Conservation (phyloP, 2,797 vertebrate genomes). For the Eospalax fontanierii region DNA sequence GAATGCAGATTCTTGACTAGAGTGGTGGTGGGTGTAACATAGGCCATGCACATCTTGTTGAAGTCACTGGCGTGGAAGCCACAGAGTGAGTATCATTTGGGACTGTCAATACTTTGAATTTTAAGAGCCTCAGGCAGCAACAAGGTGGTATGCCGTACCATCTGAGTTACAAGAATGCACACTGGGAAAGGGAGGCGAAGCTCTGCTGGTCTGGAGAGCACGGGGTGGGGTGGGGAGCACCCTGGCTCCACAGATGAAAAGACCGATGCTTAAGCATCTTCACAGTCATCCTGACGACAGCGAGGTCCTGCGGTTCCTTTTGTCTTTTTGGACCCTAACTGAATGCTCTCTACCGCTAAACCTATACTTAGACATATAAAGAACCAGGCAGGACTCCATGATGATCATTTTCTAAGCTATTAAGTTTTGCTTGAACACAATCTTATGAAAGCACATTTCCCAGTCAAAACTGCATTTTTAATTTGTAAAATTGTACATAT, state of each 20-base stretch:
- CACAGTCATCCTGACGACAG: no score
- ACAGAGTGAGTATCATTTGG: not conserved
- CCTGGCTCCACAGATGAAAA: not conserved
- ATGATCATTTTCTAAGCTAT: not conserved
- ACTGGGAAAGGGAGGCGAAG: not conserved
- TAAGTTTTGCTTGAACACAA: conserved; percentile 23
- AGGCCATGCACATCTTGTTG: not conserved
- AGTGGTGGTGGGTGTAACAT: not conserved
- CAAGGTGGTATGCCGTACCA: not conserved
- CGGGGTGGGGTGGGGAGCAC: no score
- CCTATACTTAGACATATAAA: not conserved
- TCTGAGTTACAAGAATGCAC: rapidly evolving
- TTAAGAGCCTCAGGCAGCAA: not conserved
- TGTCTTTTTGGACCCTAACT: not conserved
- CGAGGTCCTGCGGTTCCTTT: not conserved
- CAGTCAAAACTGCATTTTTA: conserved; percentile 1
- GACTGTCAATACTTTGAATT: not conserved
- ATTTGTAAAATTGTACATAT: not conserved
- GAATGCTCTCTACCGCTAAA: not conserved
- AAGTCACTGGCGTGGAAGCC: not conserved
- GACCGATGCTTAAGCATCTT: not conserved
- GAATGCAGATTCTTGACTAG: not conserved
- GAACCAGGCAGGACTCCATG: not conserved
- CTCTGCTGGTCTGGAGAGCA: not conserved
- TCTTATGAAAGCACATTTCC: not conserved